phyloP scores from a whole-genome alignment of 2,888 invertebrate species.

The Gasteruption jaculator region DNA sequence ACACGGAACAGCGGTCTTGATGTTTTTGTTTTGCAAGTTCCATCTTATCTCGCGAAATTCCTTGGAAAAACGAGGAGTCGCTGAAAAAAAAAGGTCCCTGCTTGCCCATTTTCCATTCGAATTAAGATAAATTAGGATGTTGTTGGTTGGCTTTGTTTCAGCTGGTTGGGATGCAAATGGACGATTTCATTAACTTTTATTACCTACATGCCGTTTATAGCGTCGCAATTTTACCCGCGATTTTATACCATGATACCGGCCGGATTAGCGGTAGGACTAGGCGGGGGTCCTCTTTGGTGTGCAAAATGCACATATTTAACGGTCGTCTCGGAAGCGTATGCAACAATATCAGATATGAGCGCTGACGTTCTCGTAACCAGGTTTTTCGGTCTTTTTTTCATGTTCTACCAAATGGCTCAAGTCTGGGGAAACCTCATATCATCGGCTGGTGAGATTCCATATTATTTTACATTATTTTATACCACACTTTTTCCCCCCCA shows the following conservation, averaged over 20 bases:
- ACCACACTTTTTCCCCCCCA: too few relatives aligned
- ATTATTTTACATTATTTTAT: too few relatives aligned
- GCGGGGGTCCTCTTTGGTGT: slow-evolving; percentile 92
- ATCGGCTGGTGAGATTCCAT: slow-evolving; percentile 68
- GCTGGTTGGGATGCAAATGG: slow-evolving; percentile 89
- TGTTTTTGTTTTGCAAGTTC: too few relatives aligned
- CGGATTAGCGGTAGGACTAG: slow-evolving; percentile 78
- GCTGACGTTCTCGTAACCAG: slow-evolving; percentile 79
- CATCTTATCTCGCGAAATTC: too few relatives aligned
- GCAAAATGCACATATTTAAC: slow-evolving; percentile 93
- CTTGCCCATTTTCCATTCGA: too few relatives aligned
- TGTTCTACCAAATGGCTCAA: slow-evolving; percentile 94
- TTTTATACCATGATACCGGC: slow-evolving; percentile 81
- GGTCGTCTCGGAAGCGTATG: slow-evolving; percentile 75
- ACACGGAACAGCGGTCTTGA: too few relatives aligned
- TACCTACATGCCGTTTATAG: slow-evolving; percentile 89
- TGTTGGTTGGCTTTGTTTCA: too few relatives aligned
- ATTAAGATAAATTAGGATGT: not conserved
- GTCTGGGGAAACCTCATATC: slow-evolving; percentile 92
- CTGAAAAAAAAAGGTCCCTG: too few relatives aligned
- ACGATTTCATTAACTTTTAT: slow-evolving; percentile 79
- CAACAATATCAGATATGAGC: slow-evolving; percentile 64
- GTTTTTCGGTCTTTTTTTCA: slow-evolving; percentile 94
- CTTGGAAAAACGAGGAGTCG: too few relatives aligned
- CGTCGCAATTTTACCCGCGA: slow-evolving; percentile 83